Evolutionary conservation across 2,113 vertebrate species (phyloP).

Genomic region (Eulacestoma nigropectus): DNA sequence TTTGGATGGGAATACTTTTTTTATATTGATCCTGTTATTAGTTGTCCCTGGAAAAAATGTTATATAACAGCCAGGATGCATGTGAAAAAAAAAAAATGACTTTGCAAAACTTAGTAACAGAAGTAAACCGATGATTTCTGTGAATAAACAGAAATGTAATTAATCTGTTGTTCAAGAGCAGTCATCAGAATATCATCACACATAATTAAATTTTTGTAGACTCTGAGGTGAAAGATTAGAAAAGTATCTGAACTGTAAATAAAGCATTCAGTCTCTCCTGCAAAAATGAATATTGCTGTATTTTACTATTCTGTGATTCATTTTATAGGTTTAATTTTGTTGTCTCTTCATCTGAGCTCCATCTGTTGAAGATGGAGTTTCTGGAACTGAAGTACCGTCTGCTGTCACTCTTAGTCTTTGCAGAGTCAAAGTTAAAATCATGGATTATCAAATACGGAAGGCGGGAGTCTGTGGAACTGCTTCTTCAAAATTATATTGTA

Average conservation of each 20-base stretch:
- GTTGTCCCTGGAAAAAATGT: conserved; percentile 55
- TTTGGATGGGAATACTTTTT: conserved; percentile 24
- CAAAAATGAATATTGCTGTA: conserved; percentile 3
- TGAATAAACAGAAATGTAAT: conserved; percentile 10
- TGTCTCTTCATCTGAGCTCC: conserved; percentile 86
- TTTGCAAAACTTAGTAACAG: conserved; percentile 59
- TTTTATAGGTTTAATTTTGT: conserved; percentile 91
- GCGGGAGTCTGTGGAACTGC: conserved; percentile 89
- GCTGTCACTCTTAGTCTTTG: conserved; percentile 90
- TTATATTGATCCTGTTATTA: conserved; percentile 41
- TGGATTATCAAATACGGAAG: conserved; percentile 99
- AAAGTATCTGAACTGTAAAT: background rate
- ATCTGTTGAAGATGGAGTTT: conserved; percentile 96
- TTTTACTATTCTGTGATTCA: conserved; percentile 41
- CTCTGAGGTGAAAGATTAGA: background rate
- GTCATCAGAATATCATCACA: background rate
- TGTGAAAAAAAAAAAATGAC: conserved; percentile 58
- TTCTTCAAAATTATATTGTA: conserved; percentile 92
- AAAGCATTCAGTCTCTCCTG: conserved; percentile 7
- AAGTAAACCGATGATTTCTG: background rate
- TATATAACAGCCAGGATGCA: conserved; percentile 67
- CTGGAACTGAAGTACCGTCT: conserved; percentile 96
- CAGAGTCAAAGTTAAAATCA: conserved; percentile 95
- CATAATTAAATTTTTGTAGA: background rate
- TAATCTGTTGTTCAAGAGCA: background rate